A percentile compares a stretch with the other conserved stretches of the same genome.
phyloP scores from a whole-genome alignment of 2,113 vertebrate genomes.

The Eublepharis macularius region DNA sequence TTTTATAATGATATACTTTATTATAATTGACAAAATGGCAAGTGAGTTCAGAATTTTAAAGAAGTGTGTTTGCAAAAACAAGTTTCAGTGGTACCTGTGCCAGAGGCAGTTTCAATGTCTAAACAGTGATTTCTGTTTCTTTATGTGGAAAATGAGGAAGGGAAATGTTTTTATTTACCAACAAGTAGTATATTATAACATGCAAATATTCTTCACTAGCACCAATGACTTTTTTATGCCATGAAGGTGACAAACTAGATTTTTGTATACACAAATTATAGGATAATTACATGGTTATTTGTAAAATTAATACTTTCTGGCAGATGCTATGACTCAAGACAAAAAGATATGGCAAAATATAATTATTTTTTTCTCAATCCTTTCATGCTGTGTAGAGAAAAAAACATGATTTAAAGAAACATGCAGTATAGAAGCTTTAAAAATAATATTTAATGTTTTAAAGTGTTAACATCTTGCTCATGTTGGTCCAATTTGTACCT shows the following conservation, averaged over 20 bases:
- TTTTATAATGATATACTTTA: conserved; percentile 11
- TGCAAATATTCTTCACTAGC: conserved; percentile 51
- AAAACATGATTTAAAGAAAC: not conserved
- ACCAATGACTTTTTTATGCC: conserved; percentile 48
- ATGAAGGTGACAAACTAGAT: conserved; percentile 44
- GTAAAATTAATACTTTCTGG: conserved; percentile 51
- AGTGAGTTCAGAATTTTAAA: conserved; percentile 27
- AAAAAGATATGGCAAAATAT: conserved; percentile 17
- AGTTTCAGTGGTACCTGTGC: not conserved
- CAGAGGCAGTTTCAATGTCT: conserved; percentile 20
- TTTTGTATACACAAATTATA: conserved; percentile 50
- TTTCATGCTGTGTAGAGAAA: conserved; percentile 23
- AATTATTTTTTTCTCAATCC: not conserved
- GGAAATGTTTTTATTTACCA: not conserved
- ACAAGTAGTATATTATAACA: conserved; percentile 46
- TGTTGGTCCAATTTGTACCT: not conserved
- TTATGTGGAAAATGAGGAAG: not conserved
- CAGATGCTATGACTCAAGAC: conserved; percentile 51
- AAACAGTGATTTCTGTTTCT: conserved; percentile 15
- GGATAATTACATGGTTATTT: conserved; percentile 55
- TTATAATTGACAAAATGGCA: not conserved
- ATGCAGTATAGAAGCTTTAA: conserved; percentile 24
- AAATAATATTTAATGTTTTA: conserved; percentile 4
- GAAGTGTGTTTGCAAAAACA: not conserved
- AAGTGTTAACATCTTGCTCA: conserved; percentile 24